Base-by-base conservation (phyloP, 1,140 invertebrate genomes). In the Bicyclus anynana region DNA sequence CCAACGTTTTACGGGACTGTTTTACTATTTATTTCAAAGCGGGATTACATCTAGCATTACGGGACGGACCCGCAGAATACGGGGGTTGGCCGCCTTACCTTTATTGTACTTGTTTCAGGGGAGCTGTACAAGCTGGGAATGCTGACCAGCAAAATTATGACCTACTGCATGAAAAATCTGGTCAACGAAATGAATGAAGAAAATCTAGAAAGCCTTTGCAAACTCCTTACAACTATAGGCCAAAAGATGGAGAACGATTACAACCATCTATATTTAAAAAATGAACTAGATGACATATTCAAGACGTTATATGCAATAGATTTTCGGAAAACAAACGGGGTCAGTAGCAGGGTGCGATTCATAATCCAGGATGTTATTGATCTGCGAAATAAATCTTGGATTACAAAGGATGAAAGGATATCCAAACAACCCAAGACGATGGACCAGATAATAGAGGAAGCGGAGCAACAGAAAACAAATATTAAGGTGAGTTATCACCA, bases 331-430 rank as follows among this genome's bases (percentile, higher is more conserved):
- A 89, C 82, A 16, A 91, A 91, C 67, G 90, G 90, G 58, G 93
- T 95, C 2, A 95, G 93, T 53, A 95, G 94, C 14, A 90, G 96
- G 64, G 94, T 97, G 17, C 74, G 95, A 12, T 98, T 98, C 80
- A 97, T 98, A 95, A 88, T 99, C 16, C 95, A 97, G 91, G 97
- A 99, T 90, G 95, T 98, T 0, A 95, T 98, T 55, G 97, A 99
- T 75, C 89, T 99, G 53, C 91, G 95, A 44, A 89, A 91, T 67
- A 93, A 93, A 70, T 94, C 93, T 57, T 99, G 97, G 97, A 91
- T 97, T 20, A 94, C 95, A 2, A 91, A 97, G 42, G 91, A 96
- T 63, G 94, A 95, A n/a, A n/a, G n/a, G 54, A 80, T 85, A 29
- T 96, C 97, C 57, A 93, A 92, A 18, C 95, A 95, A 72, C 97